These are phyloP conservation scores for Macrochelys suwanniensis DNA, from an alignment of 2,797 vertebrate species.

Conservation along the genomic window DNA sequence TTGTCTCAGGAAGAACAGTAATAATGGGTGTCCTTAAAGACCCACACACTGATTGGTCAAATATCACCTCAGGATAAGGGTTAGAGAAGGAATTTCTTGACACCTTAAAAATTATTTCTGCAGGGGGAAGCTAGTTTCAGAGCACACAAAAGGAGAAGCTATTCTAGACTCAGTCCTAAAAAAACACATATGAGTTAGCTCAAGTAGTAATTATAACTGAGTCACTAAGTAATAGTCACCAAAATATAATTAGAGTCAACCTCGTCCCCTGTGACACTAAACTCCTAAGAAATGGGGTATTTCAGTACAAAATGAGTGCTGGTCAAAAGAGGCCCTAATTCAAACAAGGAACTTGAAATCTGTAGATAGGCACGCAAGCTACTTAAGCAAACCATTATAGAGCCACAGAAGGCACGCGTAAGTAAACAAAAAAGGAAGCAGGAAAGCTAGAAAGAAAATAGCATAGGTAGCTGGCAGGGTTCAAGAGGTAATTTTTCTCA, in stretches of 20 bases:
- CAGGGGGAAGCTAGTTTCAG: neutral
- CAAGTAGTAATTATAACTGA: slow-evolving; percentile 19
- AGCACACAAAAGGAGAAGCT: neutral
- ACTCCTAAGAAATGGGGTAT: neutral
- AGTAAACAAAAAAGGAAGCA: neutral
- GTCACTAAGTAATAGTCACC: slow-evolving; percentile 9
- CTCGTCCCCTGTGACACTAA: neutral
- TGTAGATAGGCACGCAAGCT: neutral
- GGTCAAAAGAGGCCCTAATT: neutral
- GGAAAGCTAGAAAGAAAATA: slow-evolving; percentile 18
- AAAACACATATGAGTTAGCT: slow-evolving; percentile 4
- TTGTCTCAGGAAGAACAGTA: neutral
- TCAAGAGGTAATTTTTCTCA: neutral
- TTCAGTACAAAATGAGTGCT: neutral
- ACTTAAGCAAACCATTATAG: neutral
- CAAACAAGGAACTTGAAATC: neutral
- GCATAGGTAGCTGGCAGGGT: neutral
- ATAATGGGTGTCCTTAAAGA: neutral
- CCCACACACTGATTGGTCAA: neutral
- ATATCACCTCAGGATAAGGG: neutral
- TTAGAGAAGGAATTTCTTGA: neutral
- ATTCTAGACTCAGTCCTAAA: slow-evolving; percentile 32
- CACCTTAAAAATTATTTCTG: neutral
- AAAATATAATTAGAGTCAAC: slow-evolving; percentile 32
- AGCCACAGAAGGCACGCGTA: neutral